These are phyloP conservation scores for Ypsolopha sequella DNA, from an alignment of 2,888 invertebrate species.

Conservation along the genomic window DNA sequence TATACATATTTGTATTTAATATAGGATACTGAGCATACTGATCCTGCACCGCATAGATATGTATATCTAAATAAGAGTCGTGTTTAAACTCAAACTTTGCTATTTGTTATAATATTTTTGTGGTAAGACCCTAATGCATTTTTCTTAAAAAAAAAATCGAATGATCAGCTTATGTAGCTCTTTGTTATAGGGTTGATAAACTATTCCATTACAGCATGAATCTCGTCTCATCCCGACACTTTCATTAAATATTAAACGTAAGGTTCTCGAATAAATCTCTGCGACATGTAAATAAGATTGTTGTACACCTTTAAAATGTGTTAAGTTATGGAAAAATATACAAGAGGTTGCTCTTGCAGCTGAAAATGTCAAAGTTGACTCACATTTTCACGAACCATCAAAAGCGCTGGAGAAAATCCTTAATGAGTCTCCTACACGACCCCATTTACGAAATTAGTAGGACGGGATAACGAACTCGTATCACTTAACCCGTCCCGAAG, in stretches of 20 bases:
- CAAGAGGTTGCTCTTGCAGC: no score
- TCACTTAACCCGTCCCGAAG: conserved; percentile 15
- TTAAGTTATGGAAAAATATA: not conserved
- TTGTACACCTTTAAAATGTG: not conserved
- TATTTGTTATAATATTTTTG: no score
- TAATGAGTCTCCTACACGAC: not conserved
- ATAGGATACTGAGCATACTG: no score
- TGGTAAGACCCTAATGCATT: no score
- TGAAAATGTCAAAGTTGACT: not conserved
- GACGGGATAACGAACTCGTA: conserved; percentile 9
- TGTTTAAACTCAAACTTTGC: no score
- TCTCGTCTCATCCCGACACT: not conserved
- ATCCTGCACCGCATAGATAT: no score
- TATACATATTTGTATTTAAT: no score
- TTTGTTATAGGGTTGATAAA: not conserved
- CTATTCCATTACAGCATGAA: not conserved
- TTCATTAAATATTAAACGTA: not conserved
- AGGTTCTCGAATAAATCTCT: not conserved
- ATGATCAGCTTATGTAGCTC: no score
- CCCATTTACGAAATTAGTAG: not conserved
- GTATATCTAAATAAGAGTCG: no score
- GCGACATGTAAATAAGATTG: not conserved
- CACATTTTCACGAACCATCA: not conserved
- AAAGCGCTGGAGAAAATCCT: not conserved
- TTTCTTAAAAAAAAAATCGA: no score